Evolutionary conservation across 2,888 invertebrate genomes (phyloP), one percentile per base, ranked within the genome.

Genomic region (Lysandra bellargus): DNA sequence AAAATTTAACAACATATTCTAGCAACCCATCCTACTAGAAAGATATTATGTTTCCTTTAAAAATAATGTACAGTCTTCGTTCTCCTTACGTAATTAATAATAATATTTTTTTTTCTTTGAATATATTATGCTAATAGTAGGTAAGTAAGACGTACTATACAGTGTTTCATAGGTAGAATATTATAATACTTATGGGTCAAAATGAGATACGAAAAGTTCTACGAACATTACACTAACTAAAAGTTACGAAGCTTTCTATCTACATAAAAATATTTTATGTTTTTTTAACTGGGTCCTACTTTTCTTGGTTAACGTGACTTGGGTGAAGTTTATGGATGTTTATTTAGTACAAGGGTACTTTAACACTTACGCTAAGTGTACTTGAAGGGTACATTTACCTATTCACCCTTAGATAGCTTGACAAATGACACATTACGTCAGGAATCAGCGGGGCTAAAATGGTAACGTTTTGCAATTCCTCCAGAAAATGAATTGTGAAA

Each of bases 281-380:
- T 69, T 69, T 69, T 69, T 69, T 23, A 69, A 57, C 57, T 30
- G 14, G 69, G 69, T 3, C 69, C 69, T 14, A 37, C 33, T 69
- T 69, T 69, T 69, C 33, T 33, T 14, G 69, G 17, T 17, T 33
- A 69, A 69, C 17, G 33, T 69, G 69, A 69, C 69, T 69, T 69
- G 69, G 17, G 33, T 17, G 69, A 69, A 69, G 69, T 69, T 69
- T 69, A 69, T 69, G 69, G 69, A 69, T 69, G 69, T 69, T 69
- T 69, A 69, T 69, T 69, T 69, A 69, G 69, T 69, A 69, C 69
- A 33, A 37, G 69, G 69, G 37, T 37, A 69, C 69, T 69, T 37
- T 69, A 69, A 69, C 69, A 69, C 69, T 69, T 69, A 33, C 69
- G 33, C 30, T 69, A 69, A 69, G 33, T 69, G 17, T 69, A 69